A percentile compares a stretch with the other conserved stretches of the same genome.
Conservation (phyloP, 2,113 vertebrate species). For the Otolemur garnettii region DNA sequence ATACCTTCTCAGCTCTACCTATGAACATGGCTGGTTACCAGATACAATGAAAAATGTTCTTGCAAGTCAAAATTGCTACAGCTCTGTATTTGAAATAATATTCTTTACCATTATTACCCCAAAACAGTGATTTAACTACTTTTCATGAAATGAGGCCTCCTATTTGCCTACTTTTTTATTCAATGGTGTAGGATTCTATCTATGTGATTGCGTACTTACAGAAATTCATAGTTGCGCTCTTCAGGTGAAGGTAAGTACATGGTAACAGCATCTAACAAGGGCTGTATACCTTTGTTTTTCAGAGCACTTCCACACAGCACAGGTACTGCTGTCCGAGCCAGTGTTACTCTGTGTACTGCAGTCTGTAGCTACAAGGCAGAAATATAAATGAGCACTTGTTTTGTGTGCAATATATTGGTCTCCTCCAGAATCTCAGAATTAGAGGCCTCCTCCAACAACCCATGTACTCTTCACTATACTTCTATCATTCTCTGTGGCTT, state of each 20-base stretch:
- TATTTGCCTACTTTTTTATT: background rate
- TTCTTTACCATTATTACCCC: background rate
- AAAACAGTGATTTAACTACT: conserved; percentile 31
- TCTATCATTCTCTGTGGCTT: background rate
- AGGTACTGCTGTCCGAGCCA: conserved; percentile 93
- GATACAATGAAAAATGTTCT: background rate
- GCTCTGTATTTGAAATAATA: background rate
- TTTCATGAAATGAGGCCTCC: background rate
- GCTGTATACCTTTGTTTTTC: conserved; percentile 97
- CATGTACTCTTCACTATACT: background rate
- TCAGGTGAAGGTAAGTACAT: conserved; percentile 94
- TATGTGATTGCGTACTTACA: conserved; percentile 89
- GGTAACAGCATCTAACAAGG: conserved; percentile 93
- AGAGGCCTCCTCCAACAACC: background rate
- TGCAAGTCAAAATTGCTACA: conserved; percentile 41
- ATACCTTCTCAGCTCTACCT: background rate
- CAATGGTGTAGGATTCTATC: background rate
- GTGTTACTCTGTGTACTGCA: conserved; percentile 93
- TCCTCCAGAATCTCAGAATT: background rate
- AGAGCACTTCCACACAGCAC: conserved; percentile 96
- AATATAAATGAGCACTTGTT: background rate
- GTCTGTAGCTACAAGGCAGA: conserved; percentile 89
- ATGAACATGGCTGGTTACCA: background rate
- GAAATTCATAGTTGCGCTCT: conserved; percentile 91
- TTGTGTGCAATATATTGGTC: background rate